These are phyloP conservation scores for Drosophila varians DNA, from an alignment of 1,140 invertebrate genomes.

Conservation along the genomic window DNA sequence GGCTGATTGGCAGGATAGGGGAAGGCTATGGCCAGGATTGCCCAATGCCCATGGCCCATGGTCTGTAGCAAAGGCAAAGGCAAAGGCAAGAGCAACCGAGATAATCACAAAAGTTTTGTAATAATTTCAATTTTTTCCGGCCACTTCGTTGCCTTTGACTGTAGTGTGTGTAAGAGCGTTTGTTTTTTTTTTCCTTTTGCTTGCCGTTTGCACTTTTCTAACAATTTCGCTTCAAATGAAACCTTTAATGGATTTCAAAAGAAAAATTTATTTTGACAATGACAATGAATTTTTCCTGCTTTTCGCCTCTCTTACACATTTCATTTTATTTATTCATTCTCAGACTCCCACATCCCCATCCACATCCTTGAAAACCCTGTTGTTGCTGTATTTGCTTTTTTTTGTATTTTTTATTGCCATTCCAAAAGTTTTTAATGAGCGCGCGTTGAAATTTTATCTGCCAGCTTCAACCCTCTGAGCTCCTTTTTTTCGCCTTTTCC, in stretches of 20 bases:
- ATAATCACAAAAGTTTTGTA: conserved; percentile 72
- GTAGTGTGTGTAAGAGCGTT: background rate
- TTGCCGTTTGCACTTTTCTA: conserved; percentile 67
- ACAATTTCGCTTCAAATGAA: conserved; percentile 65
- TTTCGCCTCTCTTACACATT: conserved; percentile 37
- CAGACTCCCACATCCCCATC: background rate
- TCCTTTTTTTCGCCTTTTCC: conserved; percentile 3
- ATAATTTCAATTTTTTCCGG: conserved; percentile 67
- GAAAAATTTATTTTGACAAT: conserved; percentile 74
- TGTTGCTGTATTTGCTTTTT: conserved; percentile 6
- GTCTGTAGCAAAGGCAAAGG: conserved; percentile 2
- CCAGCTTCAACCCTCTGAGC: conserved; percentile 22
- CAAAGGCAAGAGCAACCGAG: conserved; percentile 38
- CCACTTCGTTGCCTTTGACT: conserved; percentile 35
- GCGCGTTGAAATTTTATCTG: conserved; percentile 69
- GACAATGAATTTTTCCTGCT: conserved; percentile 65
- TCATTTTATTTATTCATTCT: conserved; percentile 63
- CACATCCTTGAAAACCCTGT: background rate
- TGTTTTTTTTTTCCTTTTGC: conserved; percentile 22
- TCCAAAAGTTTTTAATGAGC: conserved; percentile 69
- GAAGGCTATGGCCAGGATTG: background rate
- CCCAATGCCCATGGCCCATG: background rate
- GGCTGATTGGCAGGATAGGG: conserved; percentile 23
- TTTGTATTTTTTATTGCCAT: conserved; percentile 53
- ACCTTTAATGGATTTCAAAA: conserved; percentile 74